These are phyloP conservation scores for Sinocyclocheilus maitianheensis DNA, from an alignment of 2,113 vertebrate genomes.

Conservation along the genomic window DNA sequence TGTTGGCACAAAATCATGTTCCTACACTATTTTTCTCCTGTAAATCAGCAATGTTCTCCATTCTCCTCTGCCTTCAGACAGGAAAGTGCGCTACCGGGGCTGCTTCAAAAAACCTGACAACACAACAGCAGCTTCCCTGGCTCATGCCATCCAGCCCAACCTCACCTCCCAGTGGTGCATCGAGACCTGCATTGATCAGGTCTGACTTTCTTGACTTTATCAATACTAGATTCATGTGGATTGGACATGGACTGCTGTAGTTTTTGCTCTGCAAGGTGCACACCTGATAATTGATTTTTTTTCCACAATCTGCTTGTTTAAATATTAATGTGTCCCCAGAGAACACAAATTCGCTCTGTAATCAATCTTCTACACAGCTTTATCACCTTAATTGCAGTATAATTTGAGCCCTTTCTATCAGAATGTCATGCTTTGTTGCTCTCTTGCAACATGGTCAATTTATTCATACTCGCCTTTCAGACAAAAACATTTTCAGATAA, in stretches of 20 bases:
- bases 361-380: slow-evolving; percentile 46
- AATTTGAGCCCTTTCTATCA: slow-evolving; percentile 37
- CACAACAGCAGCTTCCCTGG: slow-evolving; percentile 73
- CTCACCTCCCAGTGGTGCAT: slow-evolving; percentile 81
- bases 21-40: background rate
- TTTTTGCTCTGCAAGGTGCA: too few species aligned
- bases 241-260: slow-evolving; percentile 13
- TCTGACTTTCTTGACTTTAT: slow-evolving; percentile 62
- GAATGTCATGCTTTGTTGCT: slow-evolving; percentile 25
- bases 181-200: slow-evolving; percentile 83
- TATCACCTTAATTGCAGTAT: slow-evolving; percentile 35
- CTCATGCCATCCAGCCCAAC: slow-evolving; percentile 75
- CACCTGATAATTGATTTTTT: background rate
- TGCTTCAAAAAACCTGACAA: slow-evolving; percentile 83
- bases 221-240: slow-evolving; percentile 41
- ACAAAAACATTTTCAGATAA: slow-evolving; percentile 26
- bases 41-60: background rate
- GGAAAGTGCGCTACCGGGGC: slow-evolving; percentile 80
- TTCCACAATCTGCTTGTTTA: slow-evolving; percentile 47
- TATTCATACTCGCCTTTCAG: background rate
- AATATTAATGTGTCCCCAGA: slow-evolving; percentile 49
- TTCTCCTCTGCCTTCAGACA: slow-evolving; percentile 70
- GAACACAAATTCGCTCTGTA: slow-evolving; percentile 53
- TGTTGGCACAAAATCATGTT: background rate
- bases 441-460: slow-evolving; percentile 43